These are phyloP conservation scores for Colaptes auratus DNA, from an alignment of 2,113 vertebrate species.

Conservation along the genomic window DNA sequence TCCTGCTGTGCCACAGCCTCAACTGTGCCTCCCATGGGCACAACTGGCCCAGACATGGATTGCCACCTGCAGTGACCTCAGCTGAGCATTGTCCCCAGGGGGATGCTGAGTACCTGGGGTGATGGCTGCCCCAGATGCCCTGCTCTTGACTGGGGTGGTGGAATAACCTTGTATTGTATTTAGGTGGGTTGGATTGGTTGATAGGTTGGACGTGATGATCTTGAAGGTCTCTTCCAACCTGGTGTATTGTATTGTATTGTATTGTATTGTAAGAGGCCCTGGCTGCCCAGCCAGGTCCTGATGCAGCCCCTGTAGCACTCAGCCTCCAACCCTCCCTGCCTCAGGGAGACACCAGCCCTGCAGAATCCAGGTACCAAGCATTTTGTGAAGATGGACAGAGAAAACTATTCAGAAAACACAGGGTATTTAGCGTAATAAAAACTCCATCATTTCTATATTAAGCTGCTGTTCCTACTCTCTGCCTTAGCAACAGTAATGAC, in stretches of 20 bases:
- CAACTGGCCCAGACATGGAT: rapidly evolving
- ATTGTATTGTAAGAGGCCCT: too few species aligned
- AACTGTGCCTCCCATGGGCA: rapidly evolving
- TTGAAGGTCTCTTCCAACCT: too few species aligned
- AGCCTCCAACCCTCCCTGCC: rapidly evolving
- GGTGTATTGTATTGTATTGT: too few species aligned
- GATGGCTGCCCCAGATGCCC: neutral
- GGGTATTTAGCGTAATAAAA: neutral
- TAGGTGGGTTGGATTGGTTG: too few species aligned
- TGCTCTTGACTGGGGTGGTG: neutral
- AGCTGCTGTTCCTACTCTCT: neutral
- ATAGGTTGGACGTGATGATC: too few species aligned
- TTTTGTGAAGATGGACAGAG: neutral
- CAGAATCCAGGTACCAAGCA: neutral
- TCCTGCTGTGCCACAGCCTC: neutral
- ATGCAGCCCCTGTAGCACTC: neutral
- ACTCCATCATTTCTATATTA: neutral
- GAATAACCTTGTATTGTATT: too few species aligned
- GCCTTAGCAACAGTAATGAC: neutral
- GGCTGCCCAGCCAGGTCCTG: neutral
- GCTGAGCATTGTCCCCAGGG: neutral
- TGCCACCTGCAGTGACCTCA: neutral
- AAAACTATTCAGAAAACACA: neutral
- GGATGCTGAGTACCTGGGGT: neutral
- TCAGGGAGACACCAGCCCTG: neutral